A percentile compares a stretch with the other conserved stretches of the same genome.
phyloP scores from a whole-genome alignment of 2,113 vertebrate species.

The Bubo scandiacus region DNA sequence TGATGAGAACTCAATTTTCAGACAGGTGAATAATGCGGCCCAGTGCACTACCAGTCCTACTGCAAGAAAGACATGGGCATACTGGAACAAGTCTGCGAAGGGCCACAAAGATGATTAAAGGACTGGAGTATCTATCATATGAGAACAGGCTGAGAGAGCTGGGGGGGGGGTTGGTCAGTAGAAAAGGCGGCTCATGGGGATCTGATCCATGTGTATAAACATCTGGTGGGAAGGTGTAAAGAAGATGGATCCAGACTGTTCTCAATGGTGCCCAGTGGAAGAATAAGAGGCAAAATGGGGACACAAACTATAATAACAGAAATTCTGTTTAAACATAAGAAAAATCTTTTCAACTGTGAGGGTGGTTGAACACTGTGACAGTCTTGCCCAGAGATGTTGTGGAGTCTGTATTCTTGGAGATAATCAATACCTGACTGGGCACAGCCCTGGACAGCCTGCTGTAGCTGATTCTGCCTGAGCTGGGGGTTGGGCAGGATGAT shows the following conservation, averaged over 20 bases:
- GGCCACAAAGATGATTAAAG: not conserved
- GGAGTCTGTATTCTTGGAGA: not conserved
- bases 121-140: not conserved
- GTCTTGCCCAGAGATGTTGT: not conserved
- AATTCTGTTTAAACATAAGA: not conserved
- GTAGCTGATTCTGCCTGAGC: not conserved
- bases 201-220: not conserved
- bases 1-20: not conserved
- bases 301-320: not conserved
- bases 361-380: not conserved
- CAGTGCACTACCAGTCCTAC: not conserved
- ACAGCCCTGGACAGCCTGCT: not conserved
- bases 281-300: not conserved
- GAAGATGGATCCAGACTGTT: not conserved
- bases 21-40: not conserved
- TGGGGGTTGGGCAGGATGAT: not conserved
- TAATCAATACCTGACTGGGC: not conserved
- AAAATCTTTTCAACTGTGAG: not conserved
- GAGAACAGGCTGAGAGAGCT: not conserved
- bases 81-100: not conserved
- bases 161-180: not conserved
- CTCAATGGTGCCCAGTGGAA: not conserved
- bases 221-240: not conserved
- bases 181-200: not conserved
- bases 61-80: not conserved